Evolutionary conservation across 2,113 vertebrate species (phyloP), one percentile per base, ranked within the genome.

Genomic region (Phyllopteryx taeniolatus): DNA sequence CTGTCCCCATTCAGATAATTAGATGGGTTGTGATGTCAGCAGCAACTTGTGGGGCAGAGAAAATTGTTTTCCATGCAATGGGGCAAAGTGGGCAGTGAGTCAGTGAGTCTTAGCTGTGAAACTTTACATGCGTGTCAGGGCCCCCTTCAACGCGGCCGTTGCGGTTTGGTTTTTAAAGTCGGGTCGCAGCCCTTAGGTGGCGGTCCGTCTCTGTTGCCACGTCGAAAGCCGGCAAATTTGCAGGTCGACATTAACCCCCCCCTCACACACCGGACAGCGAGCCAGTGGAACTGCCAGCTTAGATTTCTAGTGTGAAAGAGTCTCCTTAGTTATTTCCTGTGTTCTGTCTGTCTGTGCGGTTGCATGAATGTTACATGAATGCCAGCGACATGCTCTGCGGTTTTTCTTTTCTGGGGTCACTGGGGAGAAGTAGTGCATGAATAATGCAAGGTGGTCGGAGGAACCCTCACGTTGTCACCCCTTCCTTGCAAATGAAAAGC

Each of bases 281-380:
- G 47, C 14, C 15, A 14, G 12, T 2, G 27, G 27, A 15, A 27
- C 8, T 20, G 51, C 51, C 19, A 20, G 19, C 51, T 20, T 10
- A 7, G 27, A 60, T 31, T 12, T 33, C 57, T 27, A 7, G 57
- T 60, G 57, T 33, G 57, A 60, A 60, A 60, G 57, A 14, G 57
- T 60, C 57, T 60, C 57, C 27, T 57, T 27, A 33, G 57, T 31
- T 60, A 60, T 60, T 60, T 60, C 33, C 27, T 8, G 14, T 60
- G 27, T 31, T 27, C 57, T 33, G 57, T 60, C 56, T 27, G 56
- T 27, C 27, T 31, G 57, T 33, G 22, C 15, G 57, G 13, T 60
- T 60, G 5, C 57, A 60, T 60, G 57, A 60, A 60, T 60, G 57
- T 60, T 60, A 60, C 27, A 60, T 60, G 57, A 60, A 60, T 33